Evolutionary conservation across 2,113 vertebrate genomes (phyloP).

Genomic region (Zapus hudsonius): DNA sequence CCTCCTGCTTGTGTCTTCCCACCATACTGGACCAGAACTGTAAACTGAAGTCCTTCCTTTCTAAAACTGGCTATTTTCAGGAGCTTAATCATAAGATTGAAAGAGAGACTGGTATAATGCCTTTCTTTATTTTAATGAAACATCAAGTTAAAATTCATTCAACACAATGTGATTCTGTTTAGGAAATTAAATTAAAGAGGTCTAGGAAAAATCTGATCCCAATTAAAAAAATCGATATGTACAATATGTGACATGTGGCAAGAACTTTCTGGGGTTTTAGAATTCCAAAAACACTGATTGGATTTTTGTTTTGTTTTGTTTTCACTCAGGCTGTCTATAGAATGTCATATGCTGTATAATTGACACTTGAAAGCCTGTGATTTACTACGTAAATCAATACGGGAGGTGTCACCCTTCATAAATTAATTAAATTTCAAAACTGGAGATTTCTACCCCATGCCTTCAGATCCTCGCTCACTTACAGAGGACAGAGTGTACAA

Average conservation of each 20-base stretch:
- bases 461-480: background rate
- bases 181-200: background rate
- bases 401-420: background rate
- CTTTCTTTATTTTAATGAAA: background rate
- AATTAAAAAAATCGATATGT: constrained; percentile 45
- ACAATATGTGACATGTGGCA: constrained; percentile 18
- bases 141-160: background rate
- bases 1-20: no score
- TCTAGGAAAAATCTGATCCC: background rate
- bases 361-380: background rate
- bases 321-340: background rate
- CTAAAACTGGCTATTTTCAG: no score
- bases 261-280: background rate
- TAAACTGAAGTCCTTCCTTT: no score
- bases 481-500: background rate
- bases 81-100: no score
- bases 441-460: background rate
- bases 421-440: constrained; percentile 31
- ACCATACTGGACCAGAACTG: no score
- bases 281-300: background rate
- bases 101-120: background rate
- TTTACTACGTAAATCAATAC: no score
- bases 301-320: background rate
- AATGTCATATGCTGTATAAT: background rate
- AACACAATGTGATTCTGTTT: background rate